Conservation (phyloP, 1,140 invertebrate genomes). For the Anastatus disparis region DNA sequence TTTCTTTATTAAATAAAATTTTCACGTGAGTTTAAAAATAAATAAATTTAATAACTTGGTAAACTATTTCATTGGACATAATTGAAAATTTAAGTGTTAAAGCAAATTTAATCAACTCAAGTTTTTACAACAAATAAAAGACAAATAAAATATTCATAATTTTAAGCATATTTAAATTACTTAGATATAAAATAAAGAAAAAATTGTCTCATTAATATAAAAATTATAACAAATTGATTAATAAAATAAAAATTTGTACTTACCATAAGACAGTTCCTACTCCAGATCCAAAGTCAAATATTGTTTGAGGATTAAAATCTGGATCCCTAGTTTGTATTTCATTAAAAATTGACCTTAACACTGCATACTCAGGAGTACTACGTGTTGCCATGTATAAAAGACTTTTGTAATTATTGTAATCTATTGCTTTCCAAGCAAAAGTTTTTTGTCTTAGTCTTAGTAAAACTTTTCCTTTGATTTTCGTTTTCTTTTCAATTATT, state of each 20-base stretch:
- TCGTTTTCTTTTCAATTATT: conserved; percentile 25
- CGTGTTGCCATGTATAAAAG: conserved; percentile 78
- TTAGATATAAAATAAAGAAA: too few species aligned
- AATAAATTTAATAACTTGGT: too few species aligned
- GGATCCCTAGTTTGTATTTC: conserved; percentile 76
- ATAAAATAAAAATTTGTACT: conserved; percentile 42
- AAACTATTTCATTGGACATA: too few species aligned
- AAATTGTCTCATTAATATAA: too few species aligned
- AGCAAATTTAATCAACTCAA: too few species aligned
- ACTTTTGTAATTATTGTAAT: conserved; percentile 73
- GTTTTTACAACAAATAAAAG: too few species aligned
- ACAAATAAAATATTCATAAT: too few species aligned
- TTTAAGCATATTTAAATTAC: too few species aligned
- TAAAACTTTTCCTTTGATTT: conserved; percentile 52
- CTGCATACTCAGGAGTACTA: conserved; percentile 79
- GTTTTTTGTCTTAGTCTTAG: conserved; percentile 69
- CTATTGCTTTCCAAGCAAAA: conserved; percentile 78
- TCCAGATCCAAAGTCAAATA: conserved; percentile 93
- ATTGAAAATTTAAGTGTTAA: too few species aligned
- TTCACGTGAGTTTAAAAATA: too few species aligned
- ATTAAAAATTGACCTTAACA: conserved; percentile 75
- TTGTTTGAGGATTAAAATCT: conserved; percentile 78
- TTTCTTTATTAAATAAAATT: neutral
- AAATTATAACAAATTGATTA: conserved; percentile 8
- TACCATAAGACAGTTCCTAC: conserved; percentile 85